Evolutionary conservation across 2,797 vertebrate species (phyloP), one percentile per base, ranked within the genome.

Genomic region (Stomatorhinus walkeri): DNA sequence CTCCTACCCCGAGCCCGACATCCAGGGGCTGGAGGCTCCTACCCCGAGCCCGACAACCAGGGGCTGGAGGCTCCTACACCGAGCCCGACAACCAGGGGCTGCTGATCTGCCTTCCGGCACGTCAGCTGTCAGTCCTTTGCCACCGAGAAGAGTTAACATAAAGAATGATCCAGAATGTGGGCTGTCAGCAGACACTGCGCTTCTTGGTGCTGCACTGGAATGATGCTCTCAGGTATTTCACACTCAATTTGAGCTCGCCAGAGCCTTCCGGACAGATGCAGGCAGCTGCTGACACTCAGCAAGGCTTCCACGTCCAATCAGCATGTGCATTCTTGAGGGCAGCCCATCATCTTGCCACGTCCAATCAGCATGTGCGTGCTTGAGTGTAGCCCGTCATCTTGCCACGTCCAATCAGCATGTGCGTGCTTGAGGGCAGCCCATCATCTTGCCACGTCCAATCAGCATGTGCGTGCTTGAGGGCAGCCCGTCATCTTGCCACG

Each of bases 81-180:
- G 90, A 51, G 90, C 48, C 89, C 89, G 81, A 89, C 40, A 87
- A 85, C 88, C 19, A 68, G 72, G 72, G 90, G 90, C 91, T 92
- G 91, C 52, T 90, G 68, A 40, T 16, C 2, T 36, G 14, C 68
- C 4, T 40, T 40, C 68, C 14, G 5, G 5, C 68, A 76, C 32
- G 5, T 76, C 14, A 40, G 32, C 91, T 89, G 92, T 90, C 89
- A 86, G 88, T 89, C 87, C 92, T 94, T 93, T 93, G 87, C 93
- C 91, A 93, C 91, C 87, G 85, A 94, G 92, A 92, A 89, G 61
- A 91, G 3, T 81, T 46, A 81, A 46, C 40, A 92, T 93, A 94
- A 92, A 93, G 40, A 81, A 94, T 88, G 92, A 92, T 91, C 92
- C 90, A 36, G 52, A 61, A 87, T 61, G 16, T 61, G 85, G 52